These are phyloP conservation scores for Phocoena phocoena DNA, from an alignment of 2,113 vertebrate species.

Conservation along the genomic window DNA sequence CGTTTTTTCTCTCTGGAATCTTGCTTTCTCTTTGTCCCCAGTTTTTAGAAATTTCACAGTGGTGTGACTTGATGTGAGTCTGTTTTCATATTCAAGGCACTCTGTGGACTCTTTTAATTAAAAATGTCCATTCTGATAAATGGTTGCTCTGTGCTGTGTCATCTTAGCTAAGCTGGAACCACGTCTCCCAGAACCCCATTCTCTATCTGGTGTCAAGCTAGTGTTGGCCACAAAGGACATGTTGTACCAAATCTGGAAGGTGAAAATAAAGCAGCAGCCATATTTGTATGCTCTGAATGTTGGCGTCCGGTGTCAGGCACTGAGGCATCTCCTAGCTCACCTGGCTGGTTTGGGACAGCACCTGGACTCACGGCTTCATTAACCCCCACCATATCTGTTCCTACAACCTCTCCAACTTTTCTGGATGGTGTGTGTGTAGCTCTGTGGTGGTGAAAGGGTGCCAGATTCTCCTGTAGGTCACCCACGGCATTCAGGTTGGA, in stretches of 20 bases:
- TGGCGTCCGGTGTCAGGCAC: background rate
- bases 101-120: background rate
- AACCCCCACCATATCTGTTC: background rate
- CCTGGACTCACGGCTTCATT: background rate
- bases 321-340: background rate
- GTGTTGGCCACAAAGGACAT: background rate
- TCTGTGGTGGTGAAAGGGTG: background rate
- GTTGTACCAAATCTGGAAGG: background rate
- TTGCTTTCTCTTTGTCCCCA: background rate
- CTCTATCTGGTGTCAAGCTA: background rate
- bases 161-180: background rate
- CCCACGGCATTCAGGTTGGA: background rate
- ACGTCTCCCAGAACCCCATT: background rate
- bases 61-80: background rate
- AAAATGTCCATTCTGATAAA: background rate
- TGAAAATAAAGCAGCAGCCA: background rate
- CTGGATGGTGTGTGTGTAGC: background rate
- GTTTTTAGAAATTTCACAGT: constrained; percentile 15
- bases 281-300: background rate
- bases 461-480: background rate
- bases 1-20: background rate
- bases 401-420: background rate
- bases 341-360: background rate
- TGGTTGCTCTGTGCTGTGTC: background rate
- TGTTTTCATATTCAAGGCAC: background rate